These are phyloP conservation scores for Atta texana DNA, from an alignment of 1,140 invertebrate species.

Conservation along the genomic window DNA sequence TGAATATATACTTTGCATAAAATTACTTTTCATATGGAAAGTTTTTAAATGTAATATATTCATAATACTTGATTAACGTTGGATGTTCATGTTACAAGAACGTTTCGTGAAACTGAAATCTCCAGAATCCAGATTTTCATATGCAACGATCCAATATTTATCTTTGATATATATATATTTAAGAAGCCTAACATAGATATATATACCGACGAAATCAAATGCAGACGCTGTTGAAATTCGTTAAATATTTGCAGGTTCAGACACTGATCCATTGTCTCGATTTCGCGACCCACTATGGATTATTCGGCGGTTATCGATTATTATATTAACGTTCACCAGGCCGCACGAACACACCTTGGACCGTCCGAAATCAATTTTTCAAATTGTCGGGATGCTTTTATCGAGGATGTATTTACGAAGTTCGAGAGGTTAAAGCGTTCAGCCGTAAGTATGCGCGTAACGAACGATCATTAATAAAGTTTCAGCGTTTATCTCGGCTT, in stretches of 20 bases:
- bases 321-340: conserved; percentile 45
- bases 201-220: not conserved
- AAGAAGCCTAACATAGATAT: not conserved
- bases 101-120: not conserved
- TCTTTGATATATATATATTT: conserved; percentile 2
- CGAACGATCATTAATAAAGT: conserved; percentile 54
- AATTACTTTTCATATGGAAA: not conserved
- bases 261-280: conserved; percentile 40
- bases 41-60: not conserved
- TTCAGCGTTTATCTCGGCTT: conserved; percentile 42
- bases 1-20: not conserved
- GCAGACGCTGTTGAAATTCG: conserved; percentile 40
- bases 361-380: conserved; percentile 57
- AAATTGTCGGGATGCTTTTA: conserved; percentile 55
- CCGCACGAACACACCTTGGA: conserved; percentile 29
- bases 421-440: conserved; percentile 50
- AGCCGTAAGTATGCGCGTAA: conserved; percentile 35
- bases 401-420: conserved; percentile 52
- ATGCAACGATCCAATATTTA: conserved; percentile 22
- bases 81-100: not conserved
- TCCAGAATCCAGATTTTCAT: not conserved
- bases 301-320: conserved; percentile 51
- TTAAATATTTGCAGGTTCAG: conserved; percentile 54
- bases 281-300: conserved; percentile 31
- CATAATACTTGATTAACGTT: not conserved